Base-by-base conservation (phyloP, 2,797 vertebrate species). In the Myripristis jacobus region DNA sequence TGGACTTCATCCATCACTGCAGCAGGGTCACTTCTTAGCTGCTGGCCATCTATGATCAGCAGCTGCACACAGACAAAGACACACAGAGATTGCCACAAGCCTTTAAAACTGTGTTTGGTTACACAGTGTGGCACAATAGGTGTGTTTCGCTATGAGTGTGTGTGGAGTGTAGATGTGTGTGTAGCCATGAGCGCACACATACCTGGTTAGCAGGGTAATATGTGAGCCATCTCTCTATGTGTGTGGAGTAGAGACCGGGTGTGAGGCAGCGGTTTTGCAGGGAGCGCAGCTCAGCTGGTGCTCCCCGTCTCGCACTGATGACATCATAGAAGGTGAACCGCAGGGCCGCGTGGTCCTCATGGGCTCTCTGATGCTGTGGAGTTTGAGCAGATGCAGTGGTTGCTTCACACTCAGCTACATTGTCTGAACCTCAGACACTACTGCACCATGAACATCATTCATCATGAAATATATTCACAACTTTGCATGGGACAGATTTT, bases 41-140 rank as follows among this genome's bases (percentile, higher is more conserved):
- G 97, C 88, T 99, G 98, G 58, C 98, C 98, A 51, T 99, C 97
- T 69, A 99, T 96, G 84, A 99, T 98, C 87, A 98, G 94, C 87
- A 99, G 89, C 97, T 98, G 19, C 34, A 84, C 79, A 82, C 34
- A 82, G 48, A 78, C 31, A 70, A 21, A 51, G 10, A 51, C 3
- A 66, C 51, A 70, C 41, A 56, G 21, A 31, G 3, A 56, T 47
- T 6, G 13, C 44, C 11, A 6, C 1, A 19, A 13, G 1, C 11
- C 12, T 56, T 57, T 43, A 25, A 43, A 15, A 22, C 47, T 22
- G 3, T 15, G 36, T 56, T 50, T 53, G 16, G 11, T 18, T 36
- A 70, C 12, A 9, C 13, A 34, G 41, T 16, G 47, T 22, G 44
- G 11, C 1, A 36, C 5, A 21, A n/a, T 72, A 21, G 6, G 11